Percentiles rank a stretch among this genome's conserved stretches.
These are phyloP conservation scores for Melanotaenia nigrans DNA, from an alignment of 2,797 vertebrate species.

Conservation along the genomic window DNA sequence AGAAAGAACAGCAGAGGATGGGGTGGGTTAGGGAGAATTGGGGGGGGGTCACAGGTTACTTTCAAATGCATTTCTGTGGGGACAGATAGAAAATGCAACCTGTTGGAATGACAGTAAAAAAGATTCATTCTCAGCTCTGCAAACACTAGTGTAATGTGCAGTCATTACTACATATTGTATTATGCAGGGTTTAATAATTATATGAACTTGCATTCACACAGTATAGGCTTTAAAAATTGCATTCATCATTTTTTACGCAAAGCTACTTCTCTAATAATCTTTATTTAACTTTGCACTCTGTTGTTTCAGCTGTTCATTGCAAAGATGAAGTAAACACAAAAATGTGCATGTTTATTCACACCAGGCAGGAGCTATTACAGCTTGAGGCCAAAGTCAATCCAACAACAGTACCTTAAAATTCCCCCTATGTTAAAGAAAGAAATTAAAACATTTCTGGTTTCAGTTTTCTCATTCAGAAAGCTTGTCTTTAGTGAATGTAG, in stretches of 20 bases:
- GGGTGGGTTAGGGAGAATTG: constrained; percentile 3
- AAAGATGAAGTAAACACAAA: constrained; percentile 6
- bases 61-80: constrained; percentile 69
- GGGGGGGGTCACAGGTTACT: constrained; percentile 42
- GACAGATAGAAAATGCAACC: constrained; percentile 60
- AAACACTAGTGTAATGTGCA: constrained; percentile 16
- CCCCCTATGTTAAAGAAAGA: background rate
- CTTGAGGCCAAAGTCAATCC: background rate
- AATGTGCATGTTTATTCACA: constrained; percentile 5
- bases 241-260: constrained; percentile 8
- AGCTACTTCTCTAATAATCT: constrained; percentile 1
- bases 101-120: constrained; percentile 38
- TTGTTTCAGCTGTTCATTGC: constrained; percentile 11
- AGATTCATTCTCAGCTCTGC: constrained; percentile 28
- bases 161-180: constrained; percentile 5
- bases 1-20: constrained; percentile 39
- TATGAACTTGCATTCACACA: constrained; percentile 12
- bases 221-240: constrained; percentile 2
- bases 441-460: background rate
- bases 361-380: background rate
- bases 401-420: background rate
- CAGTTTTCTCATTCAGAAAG: background rate
- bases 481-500: background rate
- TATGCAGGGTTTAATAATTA: constrained; percentile 19
- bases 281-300: background rate